Evolutionary conservation across 2,888 invertebrate genomes (phyloP), one percentile per base, ranked within the genome.

Genomic region (Ypsolopha sequella): DNA sequence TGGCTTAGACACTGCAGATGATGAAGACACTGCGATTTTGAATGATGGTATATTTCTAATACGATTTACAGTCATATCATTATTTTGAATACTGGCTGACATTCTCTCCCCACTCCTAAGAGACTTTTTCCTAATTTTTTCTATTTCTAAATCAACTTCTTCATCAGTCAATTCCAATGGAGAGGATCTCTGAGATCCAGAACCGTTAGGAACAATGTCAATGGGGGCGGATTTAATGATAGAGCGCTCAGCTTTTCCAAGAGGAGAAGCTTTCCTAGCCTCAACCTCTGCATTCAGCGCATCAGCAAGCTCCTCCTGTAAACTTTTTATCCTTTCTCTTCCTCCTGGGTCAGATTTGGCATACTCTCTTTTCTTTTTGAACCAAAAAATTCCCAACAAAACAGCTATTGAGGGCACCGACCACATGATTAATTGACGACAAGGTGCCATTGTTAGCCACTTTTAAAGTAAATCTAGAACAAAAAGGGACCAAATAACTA

Each of bases 371-470:
- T 91, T 93, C 87, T 92, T 92, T 86, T 91, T 92, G 90, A 92
- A 93, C 94, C 94, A 95, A 74, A 91, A 91, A 76, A 94, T 90
- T 65, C 93, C 93, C 78, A 94, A 88, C 68, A 94, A 88, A 67
- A 93, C 89, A 66, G 92, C 93, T 86, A 94, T 89, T 66, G 93
- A 92, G 73, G 94, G 94, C 65, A 94, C 88, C 66, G 91, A 92
- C 90, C 93, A 91, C 88, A 91, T 91, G 74, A 94, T 88, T 70
- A 94, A 77, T 80, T 93, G 93, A 75, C 91, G 90, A 86, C 90
- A 89, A 75, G 92, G 90, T 85, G 92, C 91, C 94, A 94, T 94
- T 88, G 85, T 89, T 82, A 89, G 91, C 92, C 92, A 92, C 92
- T 89, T 89, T 91, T 89, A 88, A 76, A 72, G 80, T 70, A 58